These are phyloP conservation scores for Onychomys torridus DNA, from an alignment of 2,797 vertebrate genomes.

Conservation along the genomic window DNA sequence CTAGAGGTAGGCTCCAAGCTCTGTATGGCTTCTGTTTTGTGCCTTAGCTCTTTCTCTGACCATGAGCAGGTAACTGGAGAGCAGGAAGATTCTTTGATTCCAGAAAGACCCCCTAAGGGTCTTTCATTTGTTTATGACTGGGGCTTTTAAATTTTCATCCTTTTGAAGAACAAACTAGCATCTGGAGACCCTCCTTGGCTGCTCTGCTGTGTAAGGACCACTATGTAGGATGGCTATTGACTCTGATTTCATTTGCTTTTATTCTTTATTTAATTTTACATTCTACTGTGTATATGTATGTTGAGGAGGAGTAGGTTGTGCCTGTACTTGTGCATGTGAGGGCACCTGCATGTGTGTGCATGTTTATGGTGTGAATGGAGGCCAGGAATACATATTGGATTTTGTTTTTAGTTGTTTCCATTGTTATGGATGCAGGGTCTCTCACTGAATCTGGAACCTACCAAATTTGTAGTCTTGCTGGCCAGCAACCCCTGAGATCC, in stretches of 20 bases:
- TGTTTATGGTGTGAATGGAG: not conserved
- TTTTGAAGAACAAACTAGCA: slow-evolving; percentile 40
- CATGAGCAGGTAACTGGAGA: slow-evolving; percentile 43
- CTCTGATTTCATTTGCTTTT: not conserved
- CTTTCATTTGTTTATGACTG: slow-evolving; percentile 58
- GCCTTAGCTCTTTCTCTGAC: slow-evolving; percentile 41
- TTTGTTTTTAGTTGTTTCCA: not conserved
- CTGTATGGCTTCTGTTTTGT: slow-evolving; percentile 14
- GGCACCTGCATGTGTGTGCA: not conserved
- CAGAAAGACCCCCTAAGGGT: slow-evolving; percentile 27
- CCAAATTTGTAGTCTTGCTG: not conserved
- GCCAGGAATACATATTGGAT: too few relatives aligned
- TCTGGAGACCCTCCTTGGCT: not conserved
- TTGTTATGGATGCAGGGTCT: not conserved
- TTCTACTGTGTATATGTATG: not conserved
- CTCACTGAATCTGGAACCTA: not conserved
- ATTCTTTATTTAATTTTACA: too few relatives aligned
- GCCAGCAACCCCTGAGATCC: not conserved
- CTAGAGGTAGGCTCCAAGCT: not conserved
- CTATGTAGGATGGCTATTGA: slow-evolving; percentile 34
- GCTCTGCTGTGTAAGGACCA: slow-evolving; percentile 19
- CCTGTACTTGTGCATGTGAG: not conserved
- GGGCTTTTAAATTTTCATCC: slow-evolving; percentile 54
- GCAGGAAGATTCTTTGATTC: slow-evolving; percentile 16
- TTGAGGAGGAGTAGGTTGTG: not conserved